phyloP scores from a whole-genome alignment of 1,140 invertebrate species.

The Leptoteleia sp. region DNA sequence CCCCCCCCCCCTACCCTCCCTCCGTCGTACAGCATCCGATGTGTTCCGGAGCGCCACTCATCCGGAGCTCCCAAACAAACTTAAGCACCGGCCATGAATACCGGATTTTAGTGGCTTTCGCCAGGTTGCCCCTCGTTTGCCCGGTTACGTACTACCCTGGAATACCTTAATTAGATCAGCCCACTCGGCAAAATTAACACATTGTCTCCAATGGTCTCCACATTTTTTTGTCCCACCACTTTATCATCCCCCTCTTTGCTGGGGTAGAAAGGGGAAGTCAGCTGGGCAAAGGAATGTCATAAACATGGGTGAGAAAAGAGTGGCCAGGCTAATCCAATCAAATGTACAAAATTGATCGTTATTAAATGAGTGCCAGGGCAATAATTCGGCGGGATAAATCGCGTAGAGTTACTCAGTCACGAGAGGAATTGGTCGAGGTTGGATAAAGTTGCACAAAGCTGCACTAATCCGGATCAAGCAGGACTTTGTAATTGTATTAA shows the following conservation, averaged over 20 bases:
- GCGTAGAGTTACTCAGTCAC: slow-evolving; percentile 34
- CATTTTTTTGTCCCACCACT: no score
- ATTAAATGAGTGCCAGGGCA: slow-evolving; percentile 36
- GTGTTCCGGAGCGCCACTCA: no score
- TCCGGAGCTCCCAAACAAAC: no score
- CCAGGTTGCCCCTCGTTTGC: slow-evolving; percentile 48
- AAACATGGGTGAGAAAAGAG: no score
- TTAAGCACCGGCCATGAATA: slow-evolving; percentile 64
- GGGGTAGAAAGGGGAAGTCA: no score
- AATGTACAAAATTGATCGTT: slow-evolving; percentile 52
- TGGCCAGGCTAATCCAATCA: slow-evolving; percentile 33
- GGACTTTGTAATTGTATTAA: slow-evolving; percentile 52
- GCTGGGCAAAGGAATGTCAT: no score
- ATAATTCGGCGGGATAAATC: slow-evolving; percentile 41
- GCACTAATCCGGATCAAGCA: slow-evolving; percentile 49
- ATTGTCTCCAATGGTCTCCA: no score
- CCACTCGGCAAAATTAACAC: slow-evolving; percentile 45
- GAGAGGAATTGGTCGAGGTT: slow-evolving; percentile 39
- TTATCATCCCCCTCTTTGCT: no score
- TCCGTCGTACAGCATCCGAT: no score
- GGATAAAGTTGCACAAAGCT: slow-evolving; percentile 56
- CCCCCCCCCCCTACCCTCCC: no score
- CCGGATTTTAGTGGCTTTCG: slow-evolving; percentile 59
- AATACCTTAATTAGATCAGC: slow-evolving; percentile 57
- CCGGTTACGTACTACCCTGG: slow-evolving; percentile 51